A percentile compares a stretch with the other conserved stretches of the same genome.
Evolutionary conservation across 2,888 invertebrate species (phyloP).

Genomic region (Drosophila recens): DNA sequence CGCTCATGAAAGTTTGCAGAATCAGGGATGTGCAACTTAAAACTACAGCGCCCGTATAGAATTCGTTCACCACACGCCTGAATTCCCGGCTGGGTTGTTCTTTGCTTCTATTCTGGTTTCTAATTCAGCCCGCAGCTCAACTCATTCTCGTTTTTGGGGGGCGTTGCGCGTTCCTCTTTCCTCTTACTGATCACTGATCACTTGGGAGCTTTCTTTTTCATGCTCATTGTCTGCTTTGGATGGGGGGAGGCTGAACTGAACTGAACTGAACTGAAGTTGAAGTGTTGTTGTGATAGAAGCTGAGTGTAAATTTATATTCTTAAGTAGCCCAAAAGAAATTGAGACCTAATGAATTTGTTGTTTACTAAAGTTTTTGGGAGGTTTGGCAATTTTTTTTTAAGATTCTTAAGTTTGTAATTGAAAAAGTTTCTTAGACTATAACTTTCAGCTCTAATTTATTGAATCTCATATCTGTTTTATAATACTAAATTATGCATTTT

Average conservation of each 20-base stretch:
- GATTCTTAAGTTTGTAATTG: too few species aligned
- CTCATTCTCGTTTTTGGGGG: constrained; percentile 22
- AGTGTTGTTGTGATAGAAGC: constrained; percentile 34
- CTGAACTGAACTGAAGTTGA: neutral
- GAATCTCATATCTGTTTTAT: too few species aligned
- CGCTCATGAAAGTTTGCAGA: too few species aligned
- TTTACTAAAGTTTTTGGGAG: neutral
- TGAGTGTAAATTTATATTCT: constrained; percentile 22
- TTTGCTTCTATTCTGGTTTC: constrained; percentile 22
- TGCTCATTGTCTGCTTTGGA: neutral
- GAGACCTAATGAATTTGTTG: neutral
- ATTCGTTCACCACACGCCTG: too few species aligned
- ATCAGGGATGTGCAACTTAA: too few species aligned
- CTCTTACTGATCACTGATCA: constrained; percentile 35
- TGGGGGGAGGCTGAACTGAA: neutral
- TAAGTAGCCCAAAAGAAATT: neutral
- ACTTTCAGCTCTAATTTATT: too few species aligned
- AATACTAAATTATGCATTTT: too few species aligned
- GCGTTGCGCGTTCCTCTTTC: neutral
- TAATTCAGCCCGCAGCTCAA: constrained; percentile 39
- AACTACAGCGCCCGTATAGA: too few species aligned
- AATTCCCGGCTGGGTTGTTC: too few species aligned
- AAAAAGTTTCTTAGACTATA: too few species aligned
- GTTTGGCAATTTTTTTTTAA: too few species aligned
- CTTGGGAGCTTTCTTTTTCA: constrained; percentile 43